phyloP scores from a whole-genome alignment of 2,797 vertebrate genomes.

The Coreius guichenoti region DNA sequence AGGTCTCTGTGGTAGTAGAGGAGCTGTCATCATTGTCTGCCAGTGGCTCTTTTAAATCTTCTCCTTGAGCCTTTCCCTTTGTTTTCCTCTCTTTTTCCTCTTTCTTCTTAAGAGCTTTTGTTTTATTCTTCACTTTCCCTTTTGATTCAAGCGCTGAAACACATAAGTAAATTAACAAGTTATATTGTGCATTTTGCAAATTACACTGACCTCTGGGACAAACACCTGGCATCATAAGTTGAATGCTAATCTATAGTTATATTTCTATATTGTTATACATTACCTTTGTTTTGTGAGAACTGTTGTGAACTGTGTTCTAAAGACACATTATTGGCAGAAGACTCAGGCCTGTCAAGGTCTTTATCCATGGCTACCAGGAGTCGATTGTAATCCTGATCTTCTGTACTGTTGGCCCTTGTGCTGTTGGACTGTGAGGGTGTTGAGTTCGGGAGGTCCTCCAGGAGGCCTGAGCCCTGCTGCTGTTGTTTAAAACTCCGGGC shows the following conservation, averaged over 20 bases:
- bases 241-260: background rate
- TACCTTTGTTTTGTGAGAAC: slow-evolving; percentile 91
- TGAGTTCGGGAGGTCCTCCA: slow-evolving; percentile 79
- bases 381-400: slow-evolving; percentile 87
- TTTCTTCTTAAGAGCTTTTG: slow-evolving; percentile 89
- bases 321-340: slow-evolving; percentile 80
- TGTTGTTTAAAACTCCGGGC: slow-evolving; percentile 79
- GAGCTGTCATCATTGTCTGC: slow-evolving; percentile 96
- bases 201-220: background rate
- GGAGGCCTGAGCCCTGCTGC: slow-evolving; percentile 70
- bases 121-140: slow-evolving; percentile 89
- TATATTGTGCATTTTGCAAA: slow-evolving; percentile 11
- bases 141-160: slow-evolving; percentile 77
- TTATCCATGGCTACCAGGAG: slow-evolving; percentile 96
- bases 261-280: background rate
- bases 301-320: slow-evolving; percentile 87
- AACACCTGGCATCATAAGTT: background rate
- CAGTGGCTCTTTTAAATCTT: slow-evolving; percentile 91
- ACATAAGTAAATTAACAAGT: background rate
- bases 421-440: slow-evolving; percentile 61
- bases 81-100: slow-evolving; percentile 90
- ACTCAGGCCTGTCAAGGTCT: slow-evolving; percentile 90
- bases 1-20: slow-evolving; percentile 98
- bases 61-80: slow-evolving; percentile 84
- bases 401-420: slow-evolving; percentile 78